Conservation (phyloP, 1,140 invertebrate species). For the Philopotamus ludificatus region DNA sequence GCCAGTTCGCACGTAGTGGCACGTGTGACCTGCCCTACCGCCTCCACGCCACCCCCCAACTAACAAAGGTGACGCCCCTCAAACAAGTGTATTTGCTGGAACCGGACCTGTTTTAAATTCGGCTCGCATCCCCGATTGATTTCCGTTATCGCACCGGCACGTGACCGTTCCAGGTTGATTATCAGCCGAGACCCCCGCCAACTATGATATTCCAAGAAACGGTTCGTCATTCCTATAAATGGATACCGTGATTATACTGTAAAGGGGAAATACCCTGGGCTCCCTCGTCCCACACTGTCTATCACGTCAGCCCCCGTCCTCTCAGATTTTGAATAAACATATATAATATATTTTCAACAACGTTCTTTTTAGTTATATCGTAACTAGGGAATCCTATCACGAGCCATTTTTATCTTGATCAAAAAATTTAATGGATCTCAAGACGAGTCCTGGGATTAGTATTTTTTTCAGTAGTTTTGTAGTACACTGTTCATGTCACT, state of each 20-base stretch:
- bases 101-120: conserved; percentile 17
- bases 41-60: neutral
- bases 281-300: neutral
- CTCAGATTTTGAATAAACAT: too few species aligned
- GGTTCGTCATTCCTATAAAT: conserved; percentile 20
- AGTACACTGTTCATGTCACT: too few species aligned
- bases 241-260: conserved; percentile 18
- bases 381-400: too few species aligned
- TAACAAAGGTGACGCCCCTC: conserved; percentile 19
- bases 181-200: conserved; percentile 17
- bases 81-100: conserved; percentile 28
- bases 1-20: neutral
- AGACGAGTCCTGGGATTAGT: too few species aligned
- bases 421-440: too few species aligned
- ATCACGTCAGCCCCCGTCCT: too few species aligned
- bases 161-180: conserved; percentile 39
- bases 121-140: conserved; percentile 38
- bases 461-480: too few species aligned
- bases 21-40: neutral
- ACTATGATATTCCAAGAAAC: conserved; percentile 15
- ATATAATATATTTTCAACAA: too few species aligned
- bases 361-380: too few species aligned
- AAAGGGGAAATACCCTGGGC: neutral
- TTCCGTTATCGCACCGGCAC: conserved; percentile 40
- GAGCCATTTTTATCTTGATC: too few species aligned